Percentiles rank a stretch among this genome's conserved stretches.
These are phyloP conservation scores for Nowickia ferox DNA, from an alignment of 2,888 invertebrate genomes.

Conservation along the genomic window DNA sequence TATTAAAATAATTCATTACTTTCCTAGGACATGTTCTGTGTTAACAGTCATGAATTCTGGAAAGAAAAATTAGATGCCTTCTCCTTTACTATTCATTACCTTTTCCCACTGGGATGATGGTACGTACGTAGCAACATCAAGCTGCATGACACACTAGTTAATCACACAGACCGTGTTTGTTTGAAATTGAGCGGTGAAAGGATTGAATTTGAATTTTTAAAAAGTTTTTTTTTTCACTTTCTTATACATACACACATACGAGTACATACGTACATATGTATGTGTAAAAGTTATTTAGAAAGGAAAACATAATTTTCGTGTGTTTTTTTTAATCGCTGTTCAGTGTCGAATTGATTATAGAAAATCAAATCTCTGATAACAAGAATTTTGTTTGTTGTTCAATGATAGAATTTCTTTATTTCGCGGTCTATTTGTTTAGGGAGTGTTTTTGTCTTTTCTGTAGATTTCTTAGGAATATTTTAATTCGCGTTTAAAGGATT, in stretches of 20 bases:
- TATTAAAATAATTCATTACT: too few relatives aligned
- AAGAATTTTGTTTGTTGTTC: slow-evolving; percentile 11
- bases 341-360: slow-evolving; percentile 67
- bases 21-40: too few relatives aligned
- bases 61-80: too few relatives aligned
- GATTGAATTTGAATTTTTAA: slow-evolving; percentile 64
- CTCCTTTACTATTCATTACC: too few relatives aligned
- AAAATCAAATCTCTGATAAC: slow-evolving; percentile 59
- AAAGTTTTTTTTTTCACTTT: slow-evolving; percentile 4
- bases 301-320: slow-evolving; percentile 28
- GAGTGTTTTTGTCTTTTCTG: slow-evolving; percentile 32
- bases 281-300: slow-evolving; percentile 24
- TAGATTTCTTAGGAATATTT: slow-evolving; percentile 37
- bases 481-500: slow-evolving; percentile 56
- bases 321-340: slow-evolving; percentile 48
- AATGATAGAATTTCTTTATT: slow-evolving; percentile 49
- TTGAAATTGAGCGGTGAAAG: slow-evolving; percentile 64
- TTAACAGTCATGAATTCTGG: too few relatives aligned
- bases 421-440: slow-evolving; percentile 52
- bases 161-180: background rate
- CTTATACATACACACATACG: background rate
- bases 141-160: slow-evolving; percentile 32
- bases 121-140: slow-evolving; percentile 5
- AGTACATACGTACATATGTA: background rate
- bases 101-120: too few relatives aligned